Evolutionary conservation across 2,888 invertebrate genomes (phyloP).

Genomic region (Monoplex corrugatus): DNA sequence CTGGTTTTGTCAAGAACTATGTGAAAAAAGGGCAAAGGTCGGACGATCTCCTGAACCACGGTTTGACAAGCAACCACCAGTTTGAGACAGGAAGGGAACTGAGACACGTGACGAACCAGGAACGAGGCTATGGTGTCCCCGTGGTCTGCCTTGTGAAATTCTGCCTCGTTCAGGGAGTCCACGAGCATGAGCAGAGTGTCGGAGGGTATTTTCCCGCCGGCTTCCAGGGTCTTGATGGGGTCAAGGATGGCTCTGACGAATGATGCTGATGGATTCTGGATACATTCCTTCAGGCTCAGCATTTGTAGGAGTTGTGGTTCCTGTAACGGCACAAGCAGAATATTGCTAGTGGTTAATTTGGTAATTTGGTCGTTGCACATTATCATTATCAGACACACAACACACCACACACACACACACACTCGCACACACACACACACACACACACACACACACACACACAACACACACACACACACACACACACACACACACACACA

Average conservation of each 20-base stretch:
- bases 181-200: conserved; percentile 90
- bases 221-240: conserved; percentile 84
- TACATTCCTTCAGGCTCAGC: conserved; percentile 92
- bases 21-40: conserved; percentile 89
- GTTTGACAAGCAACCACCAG: conserved; percentile 93
- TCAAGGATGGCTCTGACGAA: conserved; percentile 93
- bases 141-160: conserved; percentile 96
- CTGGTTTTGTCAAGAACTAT: conserved; percentile 80
- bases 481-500: too few relatives aligned
- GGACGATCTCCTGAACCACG: conserved; percentile 90
- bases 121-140: conserved; percentile 96
- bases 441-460: too few relatives aligned
- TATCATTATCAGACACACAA: too few relatives aligned
- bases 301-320: conserved; percentile 91
- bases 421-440: too few relatives aligned
- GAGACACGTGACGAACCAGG: conserved; percentile 89
- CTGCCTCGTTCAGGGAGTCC: conserved; percentile 97
- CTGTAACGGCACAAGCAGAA: too few relatives aligned
- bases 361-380: too few relatives aligned
- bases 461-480: too few relatives aligned
- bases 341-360: too few relatives aligned
- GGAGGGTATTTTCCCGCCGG: conserved; percentile 87
- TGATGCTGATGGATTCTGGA: conserved; percentile 94
- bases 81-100: conserved; percentile 95
- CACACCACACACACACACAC: too few relatives aligned